Conservation (phyloP, 2,797 vertebrate species). For the Buphagus erythrorhynchus region DNA sequence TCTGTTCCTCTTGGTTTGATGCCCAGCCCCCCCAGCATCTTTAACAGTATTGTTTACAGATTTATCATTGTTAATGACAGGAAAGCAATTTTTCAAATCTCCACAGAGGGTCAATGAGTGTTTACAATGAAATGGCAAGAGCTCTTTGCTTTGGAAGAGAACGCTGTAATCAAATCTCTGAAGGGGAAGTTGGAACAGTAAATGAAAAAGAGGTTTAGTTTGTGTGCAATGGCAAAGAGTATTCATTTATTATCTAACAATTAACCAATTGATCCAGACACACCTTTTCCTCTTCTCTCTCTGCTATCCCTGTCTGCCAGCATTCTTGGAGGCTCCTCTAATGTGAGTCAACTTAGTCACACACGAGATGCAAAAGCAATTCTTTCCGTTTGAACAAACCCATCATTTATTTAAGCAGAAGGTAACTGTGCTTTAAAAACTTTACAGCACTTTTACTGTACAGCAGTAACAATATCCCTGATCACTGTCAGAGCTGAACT, state of each 20-base stretch:
- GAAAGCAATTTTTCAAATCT: background rate
- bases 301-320: background rate
- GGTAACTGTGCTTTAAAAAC: background rate
- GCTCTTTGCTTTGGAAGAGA: background rate
- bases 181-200: background rate
- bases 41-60: background rate
- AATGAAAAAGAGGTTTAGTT: constrained; percentile 11
- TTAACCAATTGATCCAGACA: constrained; percentile 10
- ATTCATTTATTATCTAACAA: background rate
- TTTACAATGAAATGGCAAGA: background rate
- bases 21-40: background rate
- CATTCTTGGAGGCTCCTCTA: background rate
- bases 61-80: background rate
- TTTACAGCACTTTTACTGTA: no score
- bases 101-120: background rate
- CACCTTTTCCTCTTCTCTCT: constrained; percentile 11
- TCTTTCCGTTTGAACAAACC: background rate
- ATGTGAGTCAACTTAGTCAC: background rate
- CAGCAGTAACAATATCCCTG: background rate
- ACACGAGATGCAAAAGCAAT: background rate
- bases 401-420: constrained; percentile 16
- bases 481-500: background rate
- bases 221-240: background rate
- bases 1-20: background rate
- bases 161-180: background rate